Conservation (phyloP, 2,888 invertebrate genomes). For the Steinernema hermaphroditum region DNA sequence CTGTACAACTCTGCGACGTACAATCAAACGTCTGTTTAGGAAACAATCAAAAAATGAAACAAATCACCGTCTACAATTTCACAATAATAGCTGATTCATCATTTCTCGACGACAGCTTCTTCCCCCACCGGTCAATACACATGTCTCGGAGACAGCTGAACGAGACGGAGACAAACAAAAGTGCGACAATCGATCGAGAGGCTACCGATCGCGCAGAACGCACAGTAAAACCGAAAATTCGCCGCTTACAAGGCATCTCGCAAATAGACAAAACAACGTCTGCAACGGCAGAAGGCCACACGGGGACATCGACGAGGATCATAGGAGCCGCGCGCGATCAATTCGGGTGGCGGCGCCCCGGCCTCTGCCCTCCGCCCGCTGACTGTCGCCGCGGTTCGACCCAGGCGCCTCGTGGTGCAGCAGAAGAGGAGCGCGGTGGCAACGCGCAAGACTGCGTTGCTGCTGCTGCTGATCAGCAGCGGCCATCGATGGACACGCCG, state of each 20-base stretch:
- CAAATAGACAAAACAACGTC: background rate
- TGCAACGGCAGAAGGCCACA: too few relatives aligned
- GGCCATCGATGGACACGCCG: background rate
- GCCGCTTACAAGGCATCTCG: background rate
- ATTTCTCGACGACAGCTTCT: too few relatives aligned
- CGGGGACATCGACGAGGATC: background rate
- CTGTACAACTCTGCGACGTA: too few relatives aligned
- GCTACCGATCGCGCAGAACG: background rate
- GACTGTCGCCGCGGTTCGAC: background rate
- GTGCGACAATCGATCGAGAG: too few relatives aligned
- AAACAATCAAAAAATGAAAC: too few relatives aligned
- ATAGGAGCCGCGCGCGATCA: conserved; percentile 15
- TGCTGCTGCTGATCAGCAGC: background rate
- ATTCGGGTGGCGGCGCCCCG: background rate
- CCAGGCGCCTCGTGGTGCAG: background rate
- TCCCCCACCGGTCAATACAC: too few relatives aligned
- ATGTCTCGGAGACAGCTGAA: too few relatives aligned
- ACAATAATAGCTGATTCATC: too few relatives aligned
- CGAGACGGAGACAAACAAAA: too few relatives aligned
- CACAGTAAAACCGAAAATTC: background rate
- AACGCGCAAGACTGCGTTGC: background rate
- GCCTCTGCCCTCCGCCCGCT: background rate
- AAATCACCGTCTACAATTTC: too few relatives aligned
- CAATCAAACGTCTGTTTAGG: too few relatives aligned
- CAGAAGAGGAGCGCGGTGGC: background rate